These are phyloP conservation scores for Nycticryphes semicollaris DNA, from an alignment of 2,113 vertebrate species.

Conservation along the genomic window DNA sequence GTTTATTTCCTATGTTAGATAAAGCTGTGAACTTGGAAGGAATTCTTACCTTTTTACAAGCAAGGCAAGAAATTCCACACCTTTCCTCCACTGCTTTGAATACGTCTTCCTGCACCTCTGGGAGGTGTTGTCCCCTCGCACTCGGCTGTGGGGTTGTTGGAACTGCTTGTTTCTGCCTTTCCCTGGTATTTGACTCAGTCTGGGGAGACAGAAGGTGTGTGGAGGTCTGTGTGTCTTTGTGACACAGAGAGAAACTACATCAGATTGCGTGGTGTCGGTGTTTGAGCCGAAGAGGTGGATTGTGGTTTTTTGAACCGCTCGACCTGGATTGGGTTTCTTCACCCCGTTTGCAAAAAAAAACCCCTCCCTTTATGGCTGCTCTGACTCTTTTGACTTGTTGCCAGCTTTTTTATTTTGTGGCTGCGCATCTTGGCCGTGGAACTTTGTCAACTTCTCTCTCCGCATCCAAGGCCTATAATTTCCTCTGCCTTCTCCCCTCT, in stretches of 20 bases:
- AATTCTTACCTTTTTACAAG: background rate
- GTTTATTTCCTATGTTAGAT: background rate
- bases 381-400: background rate
- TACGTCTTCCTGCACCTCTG: background rate
- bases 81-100: background rate
- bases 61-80: background rate
- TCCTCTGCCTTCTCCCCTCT: constrained; percentile 64
- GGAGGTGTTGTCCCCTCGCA: background rate
- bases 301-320: background rate
- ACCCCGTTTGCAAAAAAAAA: constrained; percentile 28
- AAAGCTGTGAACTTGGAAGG: background rate
- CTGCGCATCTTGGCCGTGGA: constrained; percentile 42
- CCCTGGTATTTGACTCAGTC: background rate
- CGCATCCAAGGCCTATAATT: constrained; percentile 52
- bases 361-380: constrained; percentile 64
- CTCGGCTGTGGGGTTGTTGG: background rate
- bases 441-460: constrained; percentile 23
- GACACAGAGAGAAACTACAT: background rate
- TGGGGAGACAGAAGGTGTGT: background rate
- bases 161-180: background rate
- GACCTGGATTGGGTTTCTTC: constrained; percentile 4
- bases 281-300: background rate
- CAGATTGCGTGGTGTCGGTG: background rate
- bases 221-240: background rate
- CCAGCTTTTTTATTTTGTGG: constrained; percentile 50